Conservation (phyloP, 2,113 vertebrate species). For the Mustela lutreola region DNA sequence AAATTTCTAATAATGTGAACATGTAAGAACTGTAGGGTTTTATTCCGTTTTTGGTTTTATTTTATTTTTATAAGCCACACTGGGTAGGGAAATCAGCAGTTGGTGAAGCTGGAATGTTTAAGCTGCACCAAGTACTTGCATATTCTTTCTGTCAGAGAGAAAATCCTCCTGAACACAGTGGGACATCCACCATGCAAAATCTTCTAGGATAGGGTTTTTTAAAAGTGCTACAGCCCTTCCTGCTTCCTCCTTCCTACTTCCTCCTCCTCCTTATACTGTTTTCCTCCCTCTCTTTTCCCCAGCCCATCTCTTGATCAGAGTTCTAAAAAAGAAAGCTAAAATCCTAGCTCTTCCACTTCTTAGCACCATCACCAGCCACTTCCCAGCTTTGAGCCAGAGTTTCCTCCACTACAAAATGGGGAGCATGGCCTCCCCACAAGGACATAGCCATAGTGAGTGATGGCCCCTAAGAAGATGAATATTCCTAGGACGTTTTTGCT, state of each 20-base stretch:
- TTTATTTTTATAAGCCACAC: background rate
- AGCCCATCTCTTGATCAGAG: background rate
- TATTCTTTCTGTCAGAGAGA: background rate
- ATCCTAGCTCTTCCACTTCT: background rate
- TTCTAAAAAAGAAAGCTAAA: background rate
- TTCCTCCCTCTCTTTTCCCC: background rate
- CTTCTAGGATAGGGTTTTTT: background rate
- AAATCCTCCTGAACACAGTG: background rate
- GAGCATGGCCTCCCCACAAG: background rate
- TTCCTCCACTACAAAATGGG: background rate
- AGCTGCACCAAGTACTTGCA: background rate
- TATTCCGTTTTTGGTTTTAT: background rate
- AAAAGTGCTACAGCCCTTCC: background rate
- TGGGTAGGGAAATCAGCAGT: background rate
- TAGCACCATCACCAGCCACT: background rate
- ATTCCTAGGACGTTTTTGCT: background rate
- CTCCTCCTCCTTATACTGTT: background rate
- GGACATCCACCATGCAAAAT: background rate
- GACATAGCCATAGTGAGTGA: background rate
- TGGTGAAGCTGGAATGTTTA: background rate
- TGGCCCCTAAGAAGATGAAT: background rate
- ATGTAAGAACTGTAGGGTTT: background rate
- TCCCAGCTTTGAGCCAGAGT: background rate
- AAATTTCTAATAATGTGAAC: background rate
- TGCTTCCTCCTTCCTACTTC: background rate